These are phyloP conservation scores for Hylyphantes graminicola DNA, from an alignment of 1,140 invertebrate genomes.

Conservation along the genomic window DNA sequence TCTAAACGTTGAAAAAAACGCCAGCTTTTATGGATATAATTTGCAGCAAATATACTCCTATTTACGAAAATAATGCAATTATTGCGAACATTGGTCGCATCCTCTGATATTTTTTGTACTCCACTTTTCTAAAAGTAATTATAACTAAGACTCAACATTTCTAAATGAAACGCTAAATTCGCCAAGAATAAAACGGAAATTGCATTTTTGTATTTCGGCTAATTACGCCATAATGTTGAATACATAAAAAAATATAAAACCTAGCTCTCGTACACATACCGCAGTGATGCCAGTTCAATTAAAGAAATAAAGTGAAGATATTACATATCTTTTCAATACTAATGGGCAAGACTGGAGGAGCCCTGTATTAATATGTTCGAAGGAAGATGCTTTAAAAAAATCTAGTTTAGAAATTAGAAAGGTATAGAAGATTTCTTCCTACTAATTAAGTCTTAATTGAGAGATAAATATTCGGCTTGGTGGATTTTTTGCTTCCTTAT, in stretches of 20 bases:
- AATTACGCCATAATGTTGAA: constrained; percentile 54
- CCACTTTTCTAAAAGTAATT: constrained; percentile 36
- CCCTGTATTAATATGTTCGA: constrained; percentile 53
- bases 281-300: constrained; percentile 56
- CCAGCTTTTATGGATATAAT: constrained; percentile 16
- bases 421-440: constrained; percentile 53
- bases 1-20: constrained; percentile 16
- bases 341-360: constrained; percentile 48
- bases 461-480: constrained; percentile 56
- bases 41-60: constrained; percentile 44
- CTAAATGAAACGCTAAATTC: constrained; percentile 16
- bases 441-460: constrained; percentile 60
- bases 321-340: constrained; percentile 56
- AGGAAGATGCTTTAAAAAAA: constrained; percentile 50
- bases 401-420: constrained; percentile 55
- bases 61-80: constrained; percentile 52
- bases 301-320: constrained; percentile 60
- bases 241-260: constrained; percentile 21
- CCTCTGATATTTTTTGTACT: constrained; percentile 13
- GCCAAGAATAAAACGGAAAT: constrained; percentile 54
- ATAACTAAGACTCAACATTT: constrained; percentile 29
- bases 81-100: constrained; percentile 11
- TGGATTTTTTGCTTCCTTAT: constrained; percentile 44
- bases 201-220: constrained; percentile 59
- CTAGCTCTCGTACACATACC: constrained; percentile 31